Percentiles rank a stretch among this genome's conserved stretches.
Evolutionary conservation across 1,140 invertebrate species (phyloP).

Genomic region (Conopomorpha cramerella): DNA sequence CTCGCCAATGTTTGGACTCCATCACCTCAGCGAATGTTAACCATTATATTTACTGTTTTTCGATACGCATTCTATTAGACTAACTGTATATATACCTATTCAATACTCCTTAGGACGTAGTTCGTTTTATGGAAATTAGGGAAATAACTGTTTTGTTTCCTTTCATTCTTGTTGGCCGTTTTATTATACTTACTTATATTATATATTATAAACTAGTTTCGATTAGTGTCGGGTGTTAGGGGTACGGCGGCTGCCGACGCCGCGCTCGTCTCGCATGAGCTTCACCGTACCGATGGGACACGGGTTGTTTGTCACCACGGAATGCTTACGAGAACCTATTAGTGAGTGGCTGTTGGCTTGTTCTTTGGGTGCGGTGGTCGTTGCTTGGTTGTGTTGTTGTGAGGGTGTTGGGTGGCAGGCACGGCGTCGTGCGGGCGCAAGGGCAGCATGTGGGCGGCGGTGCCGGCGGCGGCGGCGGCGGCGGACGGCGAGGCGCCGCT

Average conservation of each 20-base stretch:
- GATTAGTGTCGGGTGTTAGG: conserved; percentile 7
- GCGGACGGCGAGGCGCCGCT: conserved; percentile 59
- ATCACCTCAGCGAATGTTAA: conserved; percentile 51
- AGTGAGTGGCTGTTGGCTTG: conserved; percentile 8
- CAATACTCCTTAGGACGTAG: conserved; percentile 43
- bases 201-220: no score
- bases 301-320: conserved; percentile 54
- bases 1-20: conserved; percentile 44
- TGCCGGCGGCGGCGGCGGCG: conserved; percentile 38
- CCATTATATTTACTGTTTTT: no score
- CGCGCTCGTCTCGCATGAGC: conserved; percentile 29
- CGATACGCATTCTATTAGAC: conserved; percentile 53
- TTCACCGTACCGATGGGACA: conserved; percentile 20
- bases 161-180: no score
- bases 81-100: conserved; percentile 44
- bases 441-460: conserved; percentile 56
- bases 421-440: conserved; percentile 53
- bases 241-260: conserved; percentile 14
- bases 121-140: conserved; percentile 5
- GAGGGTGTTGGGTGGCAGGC: conserved; percentile 23
- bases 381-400: conserved; percentile 2
- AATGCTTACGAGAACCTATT: conserved; percentile 50
- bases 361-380: conserved; percentile 3
- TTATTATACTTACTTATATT: no score
- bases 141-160: background rate